These are phyloP conservation scores for Pomatostomus ruficeps DNA, from an alignment of 2,113 vertebrate genomes.

Conservation along the genomic window DNA sequence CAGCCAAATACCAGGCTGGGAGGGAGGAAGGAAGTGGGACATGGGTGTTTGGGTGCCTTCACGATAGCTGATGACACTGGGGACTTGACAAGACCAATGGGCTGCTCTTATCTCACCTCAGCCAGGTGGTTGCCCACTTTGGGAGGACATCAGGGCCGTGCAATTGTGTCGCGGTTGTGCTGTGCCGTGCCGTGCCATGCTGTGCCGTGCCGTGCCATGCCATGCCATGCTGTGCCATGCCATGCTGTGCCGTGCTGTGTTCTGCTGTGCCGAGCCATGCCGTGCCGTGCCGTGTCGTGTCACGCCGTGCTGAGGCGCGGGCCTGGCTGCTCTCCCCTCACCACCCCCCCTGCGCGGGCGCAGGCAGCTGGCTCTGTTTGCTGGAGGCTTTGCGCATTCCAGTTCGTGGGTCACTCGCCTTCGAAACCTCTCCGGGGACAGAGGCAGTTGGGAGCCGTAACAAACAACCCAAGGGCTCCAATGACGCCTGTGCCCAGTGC, in stretches of 20 bases:
- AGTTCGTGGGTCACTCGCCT: conserved; percentile 60
- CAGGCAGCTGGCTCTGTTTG: conserved; percentile 59
- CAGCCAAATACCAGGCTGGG: background rate
- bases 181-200: background rate
- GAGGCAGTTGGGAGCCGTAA: conserved; percentile 29
- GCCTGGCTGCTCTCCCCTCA: background rate
- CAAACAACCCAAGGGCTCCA: conserved; percentile 30
- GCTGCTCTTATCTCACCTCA: background rate
- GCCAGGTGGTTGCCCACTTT: background rate
- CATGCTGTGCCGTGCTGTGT: accelerated
- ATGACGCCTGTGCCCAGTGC: background rate
- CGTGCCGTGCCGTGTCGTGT: accelerated
- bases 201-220: background rate
- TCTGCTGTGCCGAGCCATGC: accelerated
- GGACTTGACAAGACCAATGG: background rate
- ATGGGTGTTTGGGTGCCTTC: background rate
- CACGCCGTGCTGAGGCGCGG: background rate
- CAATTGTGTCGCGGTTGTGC: background rate
- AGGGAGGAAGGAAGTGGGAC: background rate
- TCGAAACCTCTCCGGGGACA: conserved; percentile 41
- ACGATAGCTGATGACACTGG: background rate
- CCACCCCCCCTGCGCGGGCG: background rate
- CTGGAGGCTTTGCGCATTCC: conserved; percentile 62
- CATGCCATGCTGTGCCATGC: accelerated
- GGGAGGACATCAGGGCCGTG: accelerated